Conservation (phyloP, 2,797 vertebrate species). For the Calcarius lapponicus region DNA sequence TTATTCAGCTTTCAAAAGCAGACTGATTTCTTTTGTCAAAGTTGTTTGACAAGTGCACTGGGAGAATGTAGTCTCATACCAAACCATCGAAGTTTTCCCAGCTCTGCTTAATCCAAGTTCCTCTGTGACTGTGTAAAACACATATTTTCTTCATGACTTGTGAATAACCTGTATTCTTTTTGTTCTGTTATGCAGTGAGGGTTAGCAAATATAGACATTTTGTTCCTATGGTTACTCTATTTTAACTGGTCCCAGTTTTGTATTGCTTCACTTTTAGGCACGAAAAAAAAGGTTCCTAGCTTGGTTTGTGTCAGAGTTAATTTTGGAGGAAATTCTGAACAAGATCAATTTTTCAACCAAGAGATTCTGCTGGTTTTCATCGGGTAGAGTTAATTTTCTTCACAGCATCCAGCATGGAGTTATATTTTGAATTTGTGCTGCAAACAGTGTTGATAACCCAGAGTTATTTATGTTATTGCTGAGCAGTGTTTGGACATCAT, state of each 20-base stretch:
- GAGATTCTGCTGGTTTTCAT: neutral
- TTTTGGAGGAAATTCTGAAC: neutral
- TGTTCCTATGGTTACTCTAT: neutral
- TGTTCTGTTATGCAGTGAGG: neutral
- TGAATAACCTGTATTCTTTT: neutral
- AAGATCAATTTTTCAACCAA: neutral
- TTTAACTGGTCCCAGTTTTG: neutral
- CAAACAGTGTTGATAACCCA: neutral
- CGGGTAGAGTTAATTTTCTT: neutral
- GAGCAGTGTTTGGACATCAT: neutral
- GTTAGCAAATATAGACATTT: neutral
- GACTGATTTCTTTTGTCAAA: neutral
- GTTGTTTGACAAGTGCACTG: neutral
- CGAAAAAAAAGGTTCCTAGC: neutral
- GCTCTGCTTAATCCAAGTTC: neutral
- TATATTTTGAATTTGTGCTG: neutral
- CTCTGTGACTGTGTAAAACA: neutral
- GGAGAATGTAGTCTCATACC: neutral
- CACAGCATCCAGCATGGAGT: neutral
- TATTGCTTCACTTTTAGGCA: neutral
- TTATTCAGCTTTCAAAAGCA: neutral
- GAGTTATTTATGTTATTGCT: neutral
- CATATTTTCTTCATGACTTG: neutral
- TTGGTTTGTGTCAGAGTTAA: neutral
- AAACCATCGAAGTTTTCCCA: neutral